Evolutionary conservation across 2,113 vertebrate genomes (phyloP).

Genomic region (Garra rufa): DNA sequence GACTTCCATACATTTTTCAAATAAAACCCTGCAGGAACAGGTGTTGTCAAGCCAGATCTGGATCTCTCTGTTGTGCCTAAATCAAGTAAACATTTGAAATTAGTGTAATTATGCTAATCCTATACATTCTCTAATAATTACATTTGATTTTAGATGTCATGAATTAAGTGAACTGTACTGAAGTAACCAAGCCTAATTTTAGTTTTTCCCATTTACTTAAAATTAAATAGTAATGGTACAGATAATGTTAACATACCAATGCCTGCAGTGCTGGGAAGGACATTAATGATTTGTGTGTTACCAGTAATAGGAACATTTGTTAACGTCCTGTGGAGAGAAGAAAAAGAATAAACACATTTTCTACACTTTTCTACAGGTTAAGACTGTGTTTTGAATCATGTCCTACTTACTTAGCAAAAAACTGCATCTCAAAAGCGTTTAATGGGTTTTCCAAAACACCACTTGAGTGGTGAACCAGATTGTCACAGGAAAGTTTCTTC

Average conservation of each 20-base stretch:
- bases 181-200: too few relatives aligned
- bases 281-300: not conserved
- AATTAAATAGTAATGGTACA: too few relatives aligned
- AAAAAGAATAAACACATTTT: not conserved
- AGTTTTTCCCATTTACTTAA: too few relatives aligned
- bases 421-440: not conserved
- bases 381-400: not conserved
- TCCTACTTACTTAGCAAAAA: not conserved
- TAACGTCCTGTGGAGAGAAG: not conserved
- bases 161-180: not conserved
- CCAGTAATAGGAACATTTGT: not conserved
- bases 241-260: not conserved
- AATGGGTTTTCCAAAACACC: not conserved
- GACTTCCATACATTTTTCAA: not conserved
- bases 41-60: slow-evolving; percentile 2
- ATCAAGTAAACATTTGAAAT: not conserved
- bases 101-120: too few relatives aligned
- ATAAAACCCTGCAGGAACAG: slow-evolving; percentile 1
- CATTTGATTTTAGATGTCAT: not conserved
- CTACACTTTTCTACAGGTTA: not conserved
- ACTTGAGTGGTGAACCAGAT: not conserved
- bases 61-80: slow-evolving; percentile 10
- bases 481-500: not conserved
- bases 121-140: too few relatives aligned
- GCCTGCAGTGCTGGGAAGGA: not conserved